These are phyloP conservation scores for Gila robusta DNA, from an alignment of 2,797 vertebrate genomes.

Conservation along the genomic window DNA sequence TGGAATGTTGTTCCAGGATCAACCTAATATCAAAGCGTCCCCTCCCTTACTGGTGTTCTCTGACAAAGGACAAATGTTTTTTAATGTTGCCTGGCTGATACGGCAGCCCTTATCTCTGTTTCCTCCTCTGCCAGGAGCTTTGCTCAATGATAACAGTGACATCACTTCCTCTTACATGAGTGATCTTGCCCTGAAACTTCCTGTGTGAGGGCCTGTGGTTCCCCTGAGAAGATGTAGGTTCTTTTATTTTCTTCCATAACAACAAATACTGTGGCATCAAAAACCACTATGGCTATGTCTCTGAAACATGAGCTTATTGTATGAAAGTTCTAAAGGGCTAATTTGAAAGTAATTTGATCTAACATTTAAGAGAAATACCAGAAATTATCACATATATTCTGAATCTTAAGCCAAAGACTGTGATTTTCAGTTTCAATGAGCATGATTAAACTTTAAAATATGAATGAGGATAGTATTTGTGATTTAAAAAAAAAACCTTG, in stretches of 20 bases:
- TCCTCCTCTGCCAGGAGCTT: conserved; percentile 19
- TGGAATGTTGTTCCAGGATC: not conserved
- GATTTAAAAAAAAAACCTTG: not conserved
- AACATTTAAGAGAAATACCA: not conserved
- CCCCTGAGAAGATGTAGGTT: not conserved
- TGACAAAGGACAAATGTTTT: conserved; percentile 20
- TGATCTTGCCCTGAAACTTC: conserved; percentile 53
- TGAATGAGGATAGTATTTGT: not conserved
- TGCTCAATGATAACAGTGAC: conserved; percentile 42
- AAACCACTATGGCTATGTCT: not conserved
- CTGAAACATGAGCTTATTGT: not conserved
- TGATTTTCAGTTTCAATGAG: not conserved
- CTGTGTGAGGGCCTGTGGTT: conserved; percentile 45
- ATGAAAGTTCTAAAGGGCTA: not conserved
- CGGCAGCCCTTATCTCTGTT: not conserved
- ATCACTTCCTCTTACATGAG: conserved; percentile 58
- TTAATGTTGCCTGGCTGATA: not conserved
- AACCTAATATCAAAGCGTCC: not conserved
- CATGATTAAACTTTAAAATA: not conserved
- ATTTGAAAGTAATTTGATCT: not conserved
- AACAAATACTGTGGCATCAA: not conserved
- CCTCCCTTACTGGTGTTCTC: not conserved
- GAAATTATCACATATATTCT: not conserved
- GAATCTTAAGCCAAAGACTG: not conserved
- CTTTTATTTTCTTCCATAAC: not conserved